A percentile compares a stretch with the other conserved stretches of the same genome.
Conservation (phyloP, 2,888 invertebrate species). For the Globia sparganii region DNA sequence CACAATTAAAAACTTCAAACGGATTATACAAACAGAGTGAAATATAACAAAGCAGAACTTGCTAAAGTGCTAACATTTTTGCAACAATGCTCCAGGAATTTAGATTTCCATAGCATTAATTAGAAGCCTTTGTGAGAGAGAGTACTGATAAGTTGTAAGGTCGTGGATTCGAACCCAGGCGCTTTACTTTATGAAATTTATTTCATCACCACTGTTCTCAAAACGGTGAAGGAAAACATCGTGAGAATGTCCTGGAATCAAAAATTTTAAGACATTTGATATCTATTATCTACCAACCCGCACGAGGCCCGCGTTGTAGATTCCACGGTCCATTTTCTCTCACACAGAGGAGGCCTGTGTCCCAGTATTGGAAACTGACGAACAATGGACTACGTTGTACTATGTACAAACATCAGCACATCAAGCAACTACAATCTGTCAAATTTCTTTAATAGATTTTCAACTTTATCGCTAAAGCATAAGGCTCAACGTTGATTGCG, state of each 20-base stretch:
- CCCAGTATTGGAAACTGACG: background rate
- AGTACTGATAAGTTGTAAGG: background rate
- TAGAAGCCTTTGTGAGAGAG: conserved; percentile 40
- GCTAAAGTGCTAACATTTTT: conserved; percentile 52
- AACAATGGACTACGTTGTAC: too few relatives aligned
- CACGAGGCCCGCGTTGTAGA: background rate
- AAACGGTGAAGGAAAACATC: background rate
- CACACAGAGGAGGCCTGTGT: background rate
- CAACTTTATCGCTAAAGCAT: too few relatives aligned
- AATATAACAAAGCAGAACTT: conserved; percentile 52
- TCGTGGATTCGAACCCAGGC: background rate
- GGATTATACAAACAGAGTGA: conserved; percentile 51
- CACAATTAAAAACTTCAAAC: conserved; percentile 58
- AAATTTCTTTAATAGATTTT: too few relatives aligned
- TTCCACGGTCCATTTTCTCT: background rate
- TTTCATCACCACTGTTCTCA: background rate
- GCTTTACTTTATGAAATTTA: background rate
- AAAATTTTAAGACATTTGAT: background rate
- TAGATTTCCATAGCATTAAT: conserved; percentile 67
- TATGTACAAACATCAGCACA: too few relatives aligned
- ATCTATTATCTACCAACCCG: background rate
- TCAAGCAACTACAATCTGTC: too few relatives aligned
- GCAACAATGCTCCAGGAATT: conserved; percentile 34
- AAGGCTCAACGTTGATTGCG: too few relatives aligned
- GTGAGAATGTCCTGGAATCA: background rate